A percentile compares a stretch with the other conserved stretches of the same genome.
Conservation (phyloP, 2,888 invertebrate genomes). For the Chalcosyrphus nemorum region DNA sequence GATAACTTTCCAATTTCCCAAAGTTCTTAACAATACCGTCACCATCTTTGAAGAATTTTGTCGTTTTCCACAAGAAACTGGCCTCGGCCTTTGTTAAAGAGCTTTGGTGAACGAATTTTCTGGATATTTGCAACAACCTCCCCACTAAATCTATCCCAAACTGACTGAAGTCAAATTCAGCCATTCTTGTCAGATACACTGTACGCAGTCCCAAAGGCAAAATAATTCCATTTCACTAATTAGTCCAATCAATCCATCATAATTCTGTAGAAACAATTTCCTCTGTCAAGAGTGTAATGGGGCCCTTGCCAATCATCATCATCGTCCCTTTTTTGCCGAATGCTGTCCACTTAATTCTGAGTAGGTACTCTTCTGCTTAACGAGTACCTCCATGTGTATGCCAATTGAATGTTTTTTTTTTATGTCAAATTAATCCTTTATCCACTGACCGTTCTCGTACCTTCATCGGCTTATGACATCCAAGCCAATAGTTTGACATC, state of each 20-base stretch:
- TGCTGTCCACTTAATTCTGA: background rate
- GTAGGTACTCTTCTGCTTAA: background rate
- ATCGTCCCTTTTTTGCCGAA: background rate
- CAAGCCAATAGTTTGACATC: constrained; percentile 1
- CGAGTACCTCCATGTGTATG: background rate
- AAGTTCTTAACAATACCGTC: too few species aligned
- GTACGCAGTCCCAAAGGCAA: background rate
- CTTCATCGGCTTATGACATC: constrained; percentile 4
- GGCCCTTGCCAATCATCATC: background rate
- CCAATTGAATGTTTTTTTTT: constrained; percentile 24
- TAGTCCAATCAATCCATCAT: constrained; percentile 35
- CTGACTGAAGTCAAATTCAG: too few species aligned
- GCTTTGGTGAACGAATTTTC: too few species aligned
- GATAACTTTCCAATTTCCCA: too few species aligned
- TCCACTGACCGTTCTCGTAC: constrained; percentile 19
- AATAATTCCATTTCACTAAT: constrained; percentile 14
- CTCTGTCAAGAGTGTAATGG: background rate
- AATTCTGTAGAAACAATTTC: constrained; percentile 16
- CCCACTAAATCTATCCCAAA: too few species aligned
- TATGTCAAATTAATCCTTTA: constrained; percentile 38
- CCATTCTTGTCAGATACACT: background rate
- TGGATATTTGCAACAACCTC: too few species aligned
- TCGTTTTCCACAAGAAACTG: too few species aligned
- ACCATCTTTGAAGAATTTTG: too few species aligned
- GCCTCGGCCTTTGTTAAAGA: too few species aligned